Conservation (phyloP, 2,797 vertebrate species). For the Phrynocephalus vlangalii region DNA sequence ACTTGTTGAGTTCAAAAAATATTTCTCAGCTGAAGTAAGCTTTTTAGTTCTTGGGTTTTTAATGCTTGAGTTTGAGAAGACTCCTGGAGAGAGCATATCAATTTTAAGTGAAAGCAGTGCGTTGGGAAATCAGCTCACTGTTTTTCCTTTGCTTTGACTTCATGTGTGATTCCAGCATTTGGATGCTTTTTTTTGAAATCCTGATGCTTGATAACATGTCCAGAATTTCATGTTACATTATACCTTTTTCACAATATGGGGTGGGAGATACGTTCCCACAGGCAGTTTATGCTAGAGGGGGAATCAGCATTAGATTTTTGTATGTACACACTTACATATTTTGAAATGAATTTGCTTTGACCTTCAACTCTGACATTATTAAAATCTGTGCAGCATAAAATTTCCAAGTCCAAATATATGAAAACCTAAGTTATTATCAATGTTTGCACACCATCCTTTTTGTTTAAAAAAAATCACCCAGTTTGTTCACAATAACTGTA, state of each 20-base stretch:
- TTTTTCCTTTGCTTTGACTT: background rate
- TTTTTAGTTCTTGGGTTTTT: constrained; percentile 22
- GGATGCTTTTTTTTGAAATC: background rate
- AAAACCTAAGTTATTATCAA: background rate
- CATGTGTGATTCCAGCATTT: background rate
- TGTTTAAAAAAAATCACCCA: background rate
- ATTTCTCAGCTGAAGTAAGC: constrained; percentile 17
- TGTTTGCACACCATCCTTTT: no score
- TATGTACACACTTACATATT: background rate
- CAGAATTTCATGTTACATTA: background rate
- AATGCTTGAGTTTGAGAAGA: background rate
- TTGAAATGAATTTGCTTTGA: background rate
- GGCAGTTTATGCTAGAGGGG: background rate
- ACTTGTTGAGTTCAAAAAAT: constrained; percentile 11
- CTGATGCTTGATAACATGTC: background rate
- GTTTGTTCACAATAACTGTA: background rate
- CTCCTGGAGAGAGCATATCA: background rate
- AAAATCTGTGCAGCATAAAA: background rate
- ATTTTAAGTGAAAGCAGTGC: constrained; percentile 13
- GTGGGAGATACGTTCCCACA: background rate
- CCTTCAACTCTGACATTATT: background rate
- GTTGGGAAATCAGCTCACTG: background rate
- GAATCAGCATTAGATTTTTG: background rate
- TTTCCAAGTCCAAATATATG: background rate
- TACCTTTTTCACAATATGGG: background rate